Evolutionary conservation across 1,140 invertebrate genomes (phyloP).

Genomic region (Drosophila athabasca): DNA sequence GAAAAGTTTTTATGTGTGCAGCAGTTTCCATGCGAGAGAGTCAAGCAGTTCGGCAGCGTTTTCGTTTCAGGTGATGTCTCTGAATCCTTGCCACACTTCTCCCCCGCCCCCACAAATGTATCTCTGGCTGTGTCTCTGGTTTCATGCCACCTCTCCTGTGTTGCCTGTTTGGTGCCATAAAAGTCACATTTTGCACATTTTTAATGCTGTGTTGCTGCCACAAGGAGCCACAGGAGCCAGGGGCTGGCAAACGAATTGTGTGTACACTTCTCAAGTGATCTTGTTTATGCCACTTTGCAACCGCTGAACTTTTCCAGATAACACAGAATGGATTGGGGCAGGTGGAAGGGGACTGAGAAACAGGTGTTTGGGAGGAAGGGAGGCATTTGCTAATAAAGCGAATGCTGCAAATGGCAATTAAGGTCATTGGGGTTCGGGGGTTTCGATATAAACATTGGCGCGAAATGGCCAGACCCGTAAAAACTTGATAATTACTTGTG

Average conservation of each 20-base stretch:
- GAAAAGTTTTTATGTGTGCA: constrained; percentile 59
- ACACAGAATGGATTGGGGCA: constrained; percentile 15
- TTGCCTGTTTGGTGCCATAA: constrained; percentile 45
- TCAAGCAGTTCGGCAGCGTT: neutral
- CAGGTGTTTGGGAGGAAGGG: constrained; percentile 11
- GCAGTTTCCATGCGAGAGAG: constrained; percentile 8
- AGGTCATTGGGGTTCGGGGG: constrained; percentile 27
- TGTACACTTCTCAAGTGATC: constrained; percentile 70
- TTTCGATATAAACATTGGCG: constrained; percentile 28
- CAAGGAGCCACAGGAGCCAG: no score
- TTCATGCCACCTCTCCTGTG: neutral
- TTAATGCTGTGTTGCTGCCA: constrained; percentile 50
- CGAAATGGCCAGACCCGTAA: constrained; percentile 39
- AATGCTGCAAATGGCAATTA: constrained; percentile 47
- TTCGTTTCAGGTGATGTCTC: constrained; percentile 14
- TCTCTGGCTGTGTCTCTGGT: no score
- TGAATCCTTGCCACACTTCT: neutral
- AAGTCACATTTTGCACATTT: constrained; percentile 75
- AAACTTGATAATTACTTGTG: constrained; percentile 54
- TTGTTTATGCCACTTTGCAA: constrained; percentile 71
- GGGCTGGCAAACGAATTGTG: constrained; percentile 46
- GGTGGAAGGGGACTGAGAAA: neutral
- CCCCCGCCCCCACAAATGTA: neutral
- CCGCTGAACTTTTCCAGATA: constrained; percentile 60
- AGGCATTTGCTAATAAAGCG: constrained; percentile 58